These are phyloP conservation scores for Deilephila porcellus DNA, from an alignment of 2,888 invertebrate genomes.

Conservation along the genomic window DNA sequence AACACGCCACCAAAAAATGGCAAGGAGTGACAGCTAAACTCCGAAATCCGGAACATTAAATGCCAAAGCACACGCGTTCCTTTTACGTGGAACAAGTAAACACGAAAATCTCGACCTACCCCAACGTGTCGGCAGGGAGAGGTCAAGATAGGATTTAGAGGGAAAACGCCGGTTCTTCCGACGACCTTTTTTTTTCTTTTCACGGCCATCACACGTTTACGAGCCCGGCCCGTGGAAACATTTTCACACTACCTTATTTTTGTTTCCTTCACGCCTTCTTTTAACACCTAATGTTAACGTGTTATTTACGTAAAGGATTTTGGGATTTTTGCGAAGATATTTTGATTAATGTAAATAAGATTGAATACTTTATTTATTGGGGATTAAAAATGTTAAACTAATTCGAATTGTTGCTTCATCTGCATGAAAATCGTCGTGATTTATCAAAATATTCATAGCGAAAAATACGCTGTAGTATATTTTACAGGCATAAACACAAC, in stretches of 20 bases:
- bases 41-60: not conserved
- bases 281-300: conserved; percentile 4
- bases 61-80: conserved; percentile 9
- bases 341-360: too few species aligned
- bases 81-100: conserved; percentile 32
- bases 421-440: too few species aligned
- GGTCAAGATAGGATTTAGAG: conserved; percentile 49
- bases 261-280: not conserved
- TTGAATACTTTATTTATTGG: too few species aligned
- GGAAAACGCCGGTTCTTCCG: conserved; percentile 30
- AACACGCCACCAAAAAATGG: not conserved
- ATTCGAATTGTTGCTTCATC: too few species aligned
- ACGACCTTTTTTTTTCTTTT: conserved; percentile 30
- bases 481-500: not conserved
- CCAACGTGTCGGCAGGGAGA: conserved; percentile 45
- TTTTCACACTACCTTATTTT: not conserved
- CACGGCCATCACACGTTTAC: not conserved
- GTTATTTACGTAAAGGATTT: too few species aligned
- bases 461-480: too few species aligned
- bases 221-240: not conserved
- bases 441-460: too few species aligned
- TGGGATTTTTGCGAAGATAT: too few species aligned
- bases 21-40: not conserved
- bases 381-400: too few species aligned
- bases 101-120: conserved; percentile 48